Conservation (phyloP, 2,113 vertebrate genomes). For the Eudyptes chrysolophus region DNA sequence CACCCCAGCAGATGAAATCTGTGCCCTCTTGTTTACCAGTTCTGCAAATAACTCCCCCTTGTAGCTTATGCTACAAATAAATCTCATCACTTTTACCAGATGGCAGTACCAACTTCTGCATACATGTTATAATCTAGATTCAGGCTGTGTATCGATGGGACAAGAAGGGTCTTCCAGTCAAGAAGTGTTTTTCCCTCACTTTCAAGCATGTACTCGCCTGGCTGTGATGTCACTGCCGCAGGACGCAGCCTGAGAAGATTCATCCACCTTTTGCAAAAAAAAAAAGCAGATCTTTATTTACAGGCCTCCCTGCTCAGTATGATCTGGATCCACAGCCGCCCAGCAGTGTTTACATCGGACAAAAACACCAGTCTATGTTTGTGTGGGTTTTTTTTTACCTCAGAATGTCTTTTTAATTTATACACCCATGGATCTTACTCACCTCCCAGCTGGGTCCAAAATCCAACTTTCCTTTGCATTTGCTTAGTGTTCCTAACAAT, state of each 20-base stretch:
- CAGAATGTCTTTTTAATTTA: constrained; percentile 4
- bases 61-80: background rate
- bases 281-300: background rate
- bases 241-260: background rate
- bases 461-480: constrained; percentile 1
- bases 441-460: background rate
- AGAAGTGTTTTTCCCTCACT: background rate
- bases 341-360: background rate
- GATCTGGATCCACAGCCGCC: background rate
- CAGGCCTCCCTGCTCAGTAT: background rate
- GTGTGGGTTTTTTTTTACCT: background rate
- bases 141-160: background rate
- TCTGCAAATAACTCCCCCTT: background rate
- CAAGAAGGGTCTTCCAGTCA: background rate
- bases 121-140: background rate
- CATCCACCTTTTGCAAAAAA: background rate
- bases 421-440: background rate
- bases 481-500: background rate
- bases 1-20: background rate
- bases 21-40: background rate
- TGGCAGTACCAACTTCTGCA: background rate
- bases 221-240: background rate
- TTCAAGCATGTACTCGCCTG: background rate
- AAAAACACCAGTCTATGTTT: background rate
- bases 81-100: background rate